Conservation (phyloP, 2,797 vertebrate genomes). For the Rhinogobio ventralis region DNA sequence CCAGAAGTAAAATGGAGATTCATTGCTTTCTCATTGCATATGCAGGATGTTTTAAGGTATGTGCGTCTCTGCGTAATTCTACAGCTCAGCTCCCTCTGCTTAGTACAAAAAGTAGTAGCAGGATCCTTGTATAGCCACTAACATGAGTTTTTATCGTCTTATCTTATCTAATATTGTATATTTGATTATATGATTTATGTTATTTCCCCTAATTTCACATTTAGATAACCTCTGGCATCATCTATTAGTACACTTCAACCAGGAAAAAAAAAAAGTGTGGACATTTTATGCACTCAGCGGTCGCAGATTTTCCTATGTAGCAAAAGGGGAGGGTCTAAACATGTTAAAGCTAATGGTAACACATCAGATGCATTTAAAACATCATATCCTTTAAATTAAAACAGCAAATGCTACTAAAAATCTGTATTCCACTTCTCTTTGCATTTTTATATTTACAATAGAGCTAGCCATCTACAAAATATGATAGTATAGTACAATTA, state of each 20-base stretch:
- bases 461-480: background rate
- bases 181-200: background rate
- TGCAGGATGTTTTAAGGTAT: constrained; percentile 33
- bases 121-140: background rate
- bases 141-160: background rate
- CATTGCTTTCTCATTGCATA: constrained; percentile 41
- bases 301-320: too few relatives aligned
- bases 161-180: background rate
- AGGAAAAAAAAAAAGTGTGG: too few relatives aligned
- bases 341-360: too few relatives aligned
- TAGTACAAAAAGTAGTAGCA: background rate
- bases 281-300: too few relatives aligned
- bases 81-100: background rate
- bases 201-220: background rate
- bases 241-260: too few relatives aligned
- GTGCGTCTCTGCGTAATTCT: background rate
- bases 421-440: background rate
- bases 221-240: too few relatives aligned
- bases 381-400: background rate
- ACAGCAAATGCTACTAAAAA: background rate
- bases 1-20: constrained; percentile 48
- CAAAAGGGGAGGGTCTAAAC: too few relatives aligned
- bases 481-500: background rate
- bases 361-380: too few relatives aligned
- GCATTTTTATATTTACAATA: background rate